These are phyloP conservation scores for Argya squamiceps DNA, from an alignment of 2,797 vertebrate genomes.

Conservation along the genomic window DNA sequence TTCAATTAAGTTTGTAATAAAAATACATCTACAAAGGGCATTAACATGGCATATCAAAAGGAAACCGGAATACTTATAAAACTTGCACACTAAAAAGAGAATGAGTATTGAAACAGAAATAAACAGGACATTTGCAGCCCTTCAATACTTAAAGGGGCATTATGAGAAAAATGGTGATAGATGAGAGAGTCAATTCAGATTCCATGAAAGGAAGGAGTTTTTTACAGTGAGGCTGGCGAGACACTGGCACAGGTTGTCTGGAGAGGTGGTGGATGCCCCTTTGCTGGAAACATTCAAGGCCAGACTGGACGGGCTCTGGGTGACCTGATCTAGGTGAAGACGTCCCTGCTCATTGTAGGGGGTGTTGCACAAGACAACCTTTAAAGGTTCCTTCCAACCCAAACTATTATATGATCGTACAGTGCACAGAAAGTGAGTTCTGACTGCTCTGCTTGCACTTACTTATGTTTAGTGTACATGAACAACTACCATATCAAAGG, in stretches of 20 bases:
- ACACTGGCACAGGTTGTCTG: background rate
- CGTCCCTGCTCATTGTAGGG: background rate
- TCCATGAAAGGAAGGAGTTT: background rate
- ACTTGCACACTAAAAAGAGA: background rate
- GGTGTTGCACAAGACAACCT: background rate
- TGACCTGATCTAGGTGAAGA: background rate
- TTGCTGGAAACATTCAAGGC: background rate
- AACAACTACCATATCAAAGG: background rate
- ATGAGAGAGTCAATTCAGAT: fast-evolving
- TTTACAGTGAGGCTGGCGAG: background rate
- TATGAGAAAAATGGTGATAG: background rate
- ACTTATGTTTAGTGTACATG: background rate
- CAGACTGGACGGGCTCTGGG: background rate
- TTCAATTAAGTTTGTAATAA: background rate
- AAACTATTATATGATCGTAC: background rate
- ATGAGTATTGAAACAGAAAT: background rate
- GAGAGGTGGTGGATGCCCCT: background rate
- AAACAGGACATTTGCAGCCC: background rate
- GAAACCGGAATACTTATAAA: background rate
- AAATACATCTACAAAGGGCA: background rate
- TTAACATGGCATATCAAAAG: background rate
- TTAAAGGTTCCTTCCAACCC: background rate
- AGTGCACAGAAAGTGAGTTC: background rate
- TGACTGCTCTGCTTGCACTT: background rate
- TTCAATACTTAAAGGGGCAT: background rate